Conservation (phyloP, 2,888 invertebrate species). For the Chymomyza procnemis region DNA sequence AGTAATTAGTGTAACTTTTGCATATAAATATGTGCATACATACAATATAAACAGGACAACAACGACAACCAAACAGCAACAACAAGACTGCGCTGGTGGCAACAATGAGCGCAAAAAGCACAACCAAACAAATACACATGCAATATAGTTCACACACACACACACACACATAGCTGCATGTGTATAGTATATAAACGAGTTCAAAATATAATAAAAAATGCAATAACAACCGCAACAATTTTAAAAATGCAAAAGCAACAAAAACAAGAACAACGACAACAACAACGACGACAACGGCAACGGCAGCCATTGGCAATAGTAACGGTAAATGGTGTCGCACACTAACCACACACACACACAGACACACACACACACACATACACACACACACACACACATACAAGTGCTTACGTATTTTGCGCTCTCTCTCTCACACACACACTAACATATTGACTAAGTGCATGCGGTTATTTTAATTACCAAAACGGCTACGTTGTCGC, state of each 20-base stretch:
- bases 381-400: slow-evolving; percentile 15
- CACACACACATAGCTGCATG: background rate
- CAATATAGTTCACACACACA: background rate
- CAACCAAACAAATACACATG: slow-evolving; percentile 18
- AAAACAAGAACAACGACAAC: slow-evolving; percentile 28
- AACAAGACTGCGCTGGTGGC: slow-evolving; percentile 16
- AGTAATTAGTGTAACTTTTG: slow-evolving; percentile 71
- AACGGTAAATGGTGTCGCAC: slow-evolving; percentile 49
- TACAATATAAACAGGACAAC: slow-evolving; percentile 31
- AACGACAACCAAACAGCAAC: slow-evolving; percentile 20
- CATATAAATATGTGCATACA: slow-evolving; percentile 61
- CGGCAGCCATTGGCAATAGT: slow-evolving; percentile 32
- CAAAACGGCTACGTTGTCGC: slow-evolving; percentile 48
- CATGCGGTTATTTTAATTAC: slow-evolving; percentile 70
- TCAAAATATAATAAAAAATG: slow-evolving; percentile 57
- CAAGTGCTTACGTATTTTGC: slow-evolving; percentile 20
- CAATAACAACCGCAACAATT: slow-evolving; percentile 62
- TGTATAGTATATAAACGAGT: background rate
- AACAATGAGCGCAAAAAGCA: slow-evolving; percentile 32
- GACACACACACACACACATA: slow-evolving; percentile 5
- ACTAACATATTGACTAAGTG: slow-evolving; percentile 55
- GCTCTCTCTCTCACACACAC: background rate
- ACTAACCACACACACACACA: slow-evolving; percentile 5
- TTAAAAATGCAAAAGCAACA: slow-evolving; percentile 44
- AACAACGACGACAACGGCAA: slow-evolving; percentile 15